These are phyloP conservation scores for Zaprionus davidi DNA, from an alignment of 1,140 invertebrate species.

Conservation along the genomic window DNA sequence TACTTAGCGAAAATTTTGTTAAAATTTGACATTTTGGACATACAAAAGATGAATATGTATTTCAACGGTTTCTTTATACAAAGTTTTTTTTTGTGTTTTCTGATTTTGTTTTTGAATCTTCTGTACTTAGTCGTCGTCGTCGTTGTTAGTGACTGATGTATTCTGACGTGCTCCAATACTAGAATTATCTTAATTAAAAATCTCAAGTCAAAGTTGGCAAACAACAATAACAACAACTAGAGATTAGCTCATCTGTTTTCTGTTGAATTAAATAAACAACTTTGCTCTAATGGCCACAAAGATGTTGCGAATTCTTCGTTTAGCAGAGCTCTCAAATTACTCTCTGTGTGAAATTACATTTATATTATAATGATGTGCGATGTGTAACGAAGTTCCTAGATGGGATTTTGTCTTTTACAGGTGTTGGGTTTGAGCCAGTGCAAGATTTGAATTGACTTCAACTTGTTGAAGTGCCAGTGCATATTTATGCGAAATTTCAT, in stretches of 20 bases:
- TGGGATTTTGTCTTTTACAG: not conserved
- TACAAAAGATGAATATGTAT: slow-evolving; percentile 44
- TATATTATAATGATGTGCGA: not conserved
- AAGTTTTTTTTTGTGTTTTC: not conserved
- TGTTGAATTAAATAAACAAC: slow-evolving; percentile 68
- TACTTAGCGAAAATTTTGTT: slow-evolving; percentile 29
- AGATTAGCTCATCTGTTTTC: slow-evolving; percentile 78
- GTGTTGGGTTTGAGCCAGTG: not conserved
- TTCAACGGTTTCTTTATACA: slow-evolving; percentile 9
- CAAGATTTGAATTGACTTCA: not conserved
- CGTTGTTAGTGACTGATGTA: not conserved
- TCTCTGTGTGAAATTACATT: not conserved
- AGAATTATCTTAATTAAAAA: slow-evolving; percentile 81
- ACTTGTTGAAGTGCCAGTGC: not conserved
- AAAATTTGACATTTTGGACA: slow-evolving; percentile 68
- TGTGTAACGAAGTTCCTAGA: not conserved
- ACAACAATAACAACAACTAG: slow-evolving; percentile 26
- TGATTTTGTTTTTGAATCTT: slow-evolving; percentile 13
- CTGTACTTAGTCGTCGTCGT: slow-evolving; percentile 29
- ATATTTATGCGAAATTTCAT: too few species aligned
- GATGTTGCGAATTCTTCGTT: not conserved
- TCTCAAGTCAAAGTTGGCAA: slow-evolving; percentile 74
- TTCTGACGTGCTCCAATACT: slow-evolving; percentile 36
- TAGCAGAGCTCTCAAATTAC: not conserved
- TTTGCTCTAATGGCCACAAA: slow-evolving; percentile 6